Conservation (phyloP, 1,140 invertebrate species). For the Cataglyphis hispanica region DNA sequence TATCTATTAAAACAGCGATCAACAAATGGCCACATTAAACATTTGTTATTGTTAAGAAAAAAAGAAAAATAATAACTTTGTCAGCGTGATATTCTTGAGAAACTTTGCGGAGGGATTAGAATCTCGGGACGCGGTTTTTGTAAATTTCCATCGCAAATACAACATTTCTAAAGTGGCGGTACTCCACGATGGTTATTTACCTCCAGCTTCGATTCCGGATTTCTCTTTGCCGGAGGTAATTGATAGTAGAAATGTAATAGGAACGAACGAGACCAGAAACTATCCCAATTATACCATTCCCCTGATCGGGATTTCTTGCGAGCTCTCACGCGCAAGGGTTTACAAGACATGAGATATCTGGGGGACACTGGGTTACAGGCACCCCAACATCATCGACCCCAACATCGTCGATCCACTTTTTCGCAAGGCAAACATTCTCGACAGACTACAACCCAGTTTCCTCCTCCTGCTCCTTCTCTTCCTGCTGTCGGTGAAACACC, state of each 20-base stretch:
- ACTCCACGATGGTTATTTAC: conserved; percentile 68
- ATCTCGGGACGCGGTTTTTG: conserved; percentile 62
- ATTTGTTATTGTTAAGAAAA: not conserved
- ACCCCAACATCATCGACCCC: conserved; percentile 21
- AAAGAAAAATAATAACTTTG: not conserved
- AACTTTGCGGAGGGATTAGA: conserved; percentile 18
- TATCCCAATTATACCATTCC: conserved; percentile 7
- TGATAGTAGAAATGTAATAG: conserved; percentile 71
- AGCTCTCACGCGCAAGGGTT: conserved; percentile 27
- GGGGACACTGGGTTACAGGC: not conserved
- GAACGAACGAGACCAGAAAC: conserved; percentile 16
- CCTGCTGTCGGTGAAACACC: not conserved
- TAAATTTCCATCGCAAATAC: conserved; percentile 68
- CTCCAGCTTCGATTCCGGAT: conserved; percentile 60
- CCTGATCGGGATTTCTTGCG: conserved; percentile 44
- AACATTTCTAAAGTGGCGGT: conserved; percentile 61
- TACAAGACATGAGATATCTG: conserved; percentile 30
- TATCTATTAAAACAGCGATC: not conserved
- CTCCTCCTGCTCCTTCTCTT: not conserved
- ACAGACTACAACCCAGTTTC: not conserved
- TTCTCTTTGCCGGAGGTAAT: conserved; percentile 74
- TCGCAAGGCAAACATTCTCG: conserved; percentile 29
- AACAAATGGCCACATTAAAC: not conserved
- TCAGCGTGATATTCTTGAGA: not conserved
- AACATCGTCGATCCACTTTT: conserved; percentile 46